Conservation (phyloP, 1,140 invertebrate genomes). For the Melitaea cinxia region DNA sequence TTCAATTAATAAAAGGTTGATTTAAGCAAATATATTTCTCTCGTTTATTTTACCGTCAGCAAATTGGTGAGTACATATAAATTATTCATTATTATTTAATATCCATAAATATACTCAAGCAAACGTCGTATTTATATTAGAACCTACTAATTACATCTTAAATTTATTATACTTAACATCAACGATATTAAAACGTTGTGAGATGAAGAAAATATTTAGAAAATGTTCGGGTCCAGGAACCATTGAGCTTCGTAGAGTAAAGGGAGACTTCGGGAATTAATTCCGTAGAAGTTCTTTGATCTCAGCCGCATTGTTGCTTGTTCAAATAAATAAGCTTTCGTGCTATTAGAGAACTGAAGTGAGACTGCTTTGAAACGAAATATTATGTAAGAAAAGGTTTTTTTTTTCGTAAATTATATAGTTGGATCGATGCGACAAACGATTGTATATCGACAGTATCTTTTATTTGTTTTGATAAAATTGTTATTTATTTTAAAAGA, state of each 20-base stretch:
- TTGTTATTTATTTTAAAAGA: too few relatives aligned
- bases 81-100: neutral
- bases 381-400: conserved; percentile 1
- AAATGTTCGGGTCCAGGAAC: conserved; percentile 19
- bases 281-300: conserved; percentile 24
- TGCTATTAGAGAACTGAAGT: conserved; percentile 21
- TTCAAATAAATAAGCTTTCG: conserved; percentile 19
- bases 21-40: conserved; percentile 3
- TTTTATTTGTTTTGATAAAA: too few relatives aligned
- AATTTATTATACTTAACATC: neutral
- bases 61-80: neutral
- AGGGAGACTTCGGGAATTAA: conserved; percentile 21
- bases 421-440: too few relatives aligned
- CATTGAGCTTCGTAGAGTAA: conserved; percentile 14
- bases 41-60: conserved; percentile 1
- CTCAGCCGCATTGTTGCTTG: conserved; percentile 23
- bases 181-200: conserved; percentile 7
- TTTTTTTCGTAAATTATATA: conserved; percentile 2
- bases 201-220: conserved; percentile 2
- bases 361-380: conserved; percentile 11
- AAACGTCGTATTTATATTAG: neutral
- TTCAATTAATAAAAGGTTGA: neutral
- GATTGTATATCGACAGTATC: too few relatives aligned
- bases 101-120: conserved; percentile 1
- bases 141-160: neutral